These are phyloP conservation scores for Neoarius graeffei DNA, from an alignment of 2,113 vertebrate genomes.

Conservation along the genomic window DNA sequence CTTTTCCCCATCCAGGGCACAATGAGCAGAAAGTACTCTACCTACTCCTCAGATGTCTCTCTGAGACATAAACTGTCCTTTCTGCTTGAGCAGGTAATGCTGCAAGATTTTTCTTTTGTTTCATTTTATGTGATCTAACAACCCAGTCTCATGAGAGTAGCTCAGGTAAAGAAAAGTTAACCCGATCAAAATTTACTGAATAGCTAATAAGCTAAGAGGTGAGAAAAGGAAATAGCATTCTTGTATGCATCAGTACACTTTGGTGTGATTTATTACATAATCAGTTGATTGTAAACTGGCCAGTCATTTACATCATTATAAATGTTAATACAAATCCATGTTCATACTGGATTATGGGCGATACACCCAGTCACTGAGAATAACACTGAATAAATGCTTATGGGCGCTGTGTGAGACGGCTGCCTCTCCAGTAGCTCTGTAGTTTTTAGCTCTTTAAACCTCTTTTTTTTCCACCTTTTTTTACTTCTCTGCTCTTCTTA, in stretches of 20 bases:
- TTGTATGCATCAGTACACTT: not conserved
- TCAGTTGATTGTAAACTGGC: too few relatives aligned
- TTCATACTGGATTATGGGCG: too few relatives aligned
- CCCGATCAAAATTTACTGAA: not conserved
- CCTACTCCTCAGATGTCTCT: not conserved
- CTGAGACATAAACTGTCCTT: not conserved
- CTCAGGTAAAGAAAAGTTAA: not conserved
- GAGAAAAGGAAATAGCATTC: not conserved
- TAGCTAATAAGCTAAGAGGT: not conserved
- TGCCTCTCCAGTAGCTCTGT: too few relatives aligned
- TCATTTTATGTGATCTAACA: not conserved
- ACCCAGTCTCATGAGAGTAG: not conserved
- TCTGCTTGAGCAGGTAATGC: constrained; percentile 28
- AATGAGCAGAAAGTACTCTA: not conserved
- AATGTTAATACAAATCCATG: too few relatives aligned
- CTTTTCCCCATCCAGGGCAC: not conserved
- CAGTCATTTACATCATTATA: too few relatives aligned
- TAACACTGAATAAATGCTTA: too few relatives aligned
- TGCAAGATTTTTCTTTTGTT: not conserved
- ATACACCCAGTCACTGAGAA: too few relatives aligned
- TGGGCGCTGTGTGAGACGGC: too few relatives aligned
- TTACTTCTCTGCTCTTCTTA: too few relatives aligned
- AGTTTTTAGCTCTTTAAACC: too few relatives aligned
- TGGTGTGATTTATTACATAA: not conserved
- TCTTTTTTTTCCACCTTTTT: too few relatives aligned